Evolutionary conservation across 2,113 vertebrate species (phyloP).

Genomic region (Cyanoliseus patagonus): DNA sequence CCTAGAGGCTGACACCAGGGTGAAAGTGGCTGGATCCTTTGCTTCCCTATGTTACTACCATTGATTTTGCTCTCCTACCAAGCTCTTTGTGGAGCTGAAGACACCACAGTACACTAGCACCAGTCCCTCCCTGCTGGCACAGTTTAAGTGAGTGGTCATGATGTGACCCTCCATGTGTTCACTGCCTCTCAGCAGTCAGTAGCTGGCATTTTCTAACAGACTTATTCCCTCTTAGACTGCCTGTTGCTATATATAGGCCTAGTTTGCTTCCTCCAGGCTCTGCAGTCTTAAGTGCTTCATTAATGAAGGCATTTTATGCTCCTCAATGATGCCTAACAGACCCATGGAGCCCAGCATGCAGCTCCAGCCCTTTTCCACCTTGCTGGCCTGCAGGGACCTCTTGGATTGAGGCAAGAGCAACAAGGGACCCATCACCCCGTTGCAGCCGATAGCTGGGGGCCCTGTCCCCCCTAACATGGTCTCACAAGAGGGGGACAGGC

Average conservation of each 20-base stretch:
- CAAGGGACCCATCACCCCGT: accelerated
- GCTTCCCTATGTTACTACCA: neutral
- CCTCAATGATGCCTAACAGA: neutral
- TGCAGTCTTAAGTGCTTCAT: neutral
- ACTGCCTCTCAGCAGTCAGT: neutral
- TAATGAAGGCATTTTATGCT: neutral
- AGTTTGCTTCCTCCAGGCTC: neutral
- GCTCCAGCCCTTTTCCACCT: accelerated
- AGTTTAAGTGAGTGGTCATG: neutral
- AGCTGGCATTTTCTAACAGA: neutral
- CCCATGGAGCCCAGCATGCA: neutral
- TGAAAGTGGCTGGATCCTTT: neutral
- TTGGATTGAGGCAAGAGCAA: neutral
- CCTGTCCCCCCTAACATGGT: no score
- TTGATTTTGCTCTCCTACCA: neutral
- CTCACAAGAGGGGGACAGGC: neutral
- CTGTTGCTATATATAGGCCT: neutral
- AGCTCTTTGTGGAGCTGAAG: neutral
- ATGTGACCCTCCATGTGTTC: neutral
- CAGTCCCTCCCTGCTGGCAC: neutral
- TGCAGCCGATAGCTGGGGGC: neutral
- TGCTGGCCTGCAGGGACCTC: neutral
- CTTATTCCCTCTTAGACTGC: neutral
- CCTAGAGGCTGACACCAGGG: neutral
- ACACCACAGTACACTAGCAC: accelerated